Conservation (phyloP, 2,888 invertebrate genomes). For the Amphipyra berbera region DNA sequence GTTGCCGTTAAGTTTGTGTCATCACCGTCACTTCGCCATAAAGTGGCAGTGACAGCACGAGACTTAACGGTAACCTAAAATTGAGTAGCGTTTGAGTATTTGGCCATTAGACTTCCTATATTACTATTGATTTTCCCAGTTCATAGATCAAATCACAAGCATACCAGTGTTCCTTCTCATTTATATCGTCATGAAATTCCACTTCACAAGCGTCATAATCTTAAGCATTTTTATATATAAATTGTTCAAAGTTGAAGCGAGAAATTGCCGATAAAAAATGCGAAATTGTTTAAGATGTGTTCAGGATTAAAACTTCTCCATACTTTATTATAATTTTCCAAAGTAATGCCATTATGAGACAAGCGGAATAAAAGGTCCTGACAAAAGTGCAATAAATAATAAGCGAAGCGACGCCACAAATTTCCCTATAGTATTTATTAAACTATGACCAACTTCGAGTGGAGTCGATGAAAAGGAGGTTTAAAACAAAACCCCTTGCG, state of each 20-base stretch:
- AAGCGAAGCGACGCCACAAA: constrained; percentile 55
- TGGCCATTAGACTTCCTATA: no score
- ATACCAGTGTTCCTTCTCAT: neutral
- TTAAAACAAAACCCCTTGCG: constrained; percentile 69
- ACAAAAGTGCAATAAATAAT: constrained; percentile 66
- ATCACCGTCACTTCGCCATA: no score
- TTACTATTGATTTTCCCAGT: no score
- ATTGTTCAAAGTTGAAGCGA: constrained; percentile 16
- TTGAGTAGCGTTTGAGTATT: no score
- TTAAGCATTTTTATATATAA: constrained; percentile 19
- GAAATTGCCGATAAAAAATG: constrained; percentile 16
- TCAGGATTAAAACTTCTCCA: constrained; percentile 31
- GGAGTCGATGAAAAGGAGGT: constrained; percentile 63
- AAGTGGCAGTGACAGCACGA: no score
- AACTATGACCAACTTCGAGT: constrained; percentile 57
- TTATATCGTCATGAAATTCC: neutral
- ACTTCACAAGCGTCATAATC: constrained; percentile 17
- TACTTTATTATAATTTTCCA: constrained; percentile 34
- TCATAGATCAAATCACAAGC: no score
- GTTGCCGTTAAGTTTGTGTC: no score
- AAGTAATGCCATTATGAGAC: constrained; percentile 45
- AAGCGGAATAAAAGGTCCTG: constrained; percentile 48
- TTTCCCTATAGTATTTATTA: constrained; percentile 71
- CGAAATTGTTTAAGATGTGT: constrained; percentile 43
- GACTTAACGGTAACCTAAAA: no score